These are phyloP conservation scores for Dufourea novaeangliae DNA, from an alignment of 1,140 invertebrate species.

Conservation along the genomic window DNA sequence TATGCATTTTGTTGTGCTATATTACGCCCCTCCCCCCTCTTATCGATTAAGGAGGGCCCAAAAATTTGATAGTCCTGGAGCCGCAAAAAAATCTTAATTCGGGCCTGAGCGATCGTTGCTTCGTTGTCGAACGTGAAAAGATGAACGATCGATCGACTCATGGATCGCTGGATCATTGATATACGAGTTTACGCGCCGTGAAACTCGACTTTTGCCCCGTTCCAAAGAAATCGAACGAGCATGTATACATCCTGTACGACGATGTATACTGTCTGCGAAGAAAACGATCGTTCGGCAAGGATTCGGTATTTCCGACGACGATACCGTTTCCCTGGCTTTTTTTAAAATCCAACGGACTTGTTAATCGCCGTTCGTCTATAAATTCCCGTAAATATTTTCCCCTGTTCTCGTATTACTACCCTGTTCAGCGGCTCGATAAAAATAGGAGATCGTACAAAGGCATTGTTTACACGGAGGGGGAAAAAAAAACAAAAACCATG, in stretches of 20 bases:
- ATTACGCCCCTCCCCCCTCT: no score
- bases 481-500: no score
- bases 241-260: not conserved
- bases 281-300: not conserved
- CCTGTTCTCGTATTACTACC: not conserved
- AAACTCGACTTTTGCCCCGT: not conserved
- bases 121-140: no score
- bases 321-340: slow-evolving; percentile 2
- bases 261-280: not conserved
- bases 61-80: no score
- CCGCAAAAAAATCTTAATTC: no score
- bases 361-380: not conserved
- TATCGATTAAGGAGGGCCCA: no score
- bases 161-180: not conserved
- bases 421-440: not conserved
- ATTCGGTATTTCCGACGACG: not conserved
- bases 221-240: not conserved
- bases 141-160: not conserved
- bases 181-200: not conserved
- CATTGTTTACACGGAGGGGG: not conserved
- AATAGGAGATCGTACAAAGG: not conserved
- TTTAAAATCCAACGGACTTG: not conserved
- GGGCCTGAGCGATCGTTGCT: no score
- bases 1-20: no score
- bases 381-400: not conserved